phyloP scores from a whole-genome alignment of 2,888 invertebrate genomes.

The Xanthia icteritia region DNA sequence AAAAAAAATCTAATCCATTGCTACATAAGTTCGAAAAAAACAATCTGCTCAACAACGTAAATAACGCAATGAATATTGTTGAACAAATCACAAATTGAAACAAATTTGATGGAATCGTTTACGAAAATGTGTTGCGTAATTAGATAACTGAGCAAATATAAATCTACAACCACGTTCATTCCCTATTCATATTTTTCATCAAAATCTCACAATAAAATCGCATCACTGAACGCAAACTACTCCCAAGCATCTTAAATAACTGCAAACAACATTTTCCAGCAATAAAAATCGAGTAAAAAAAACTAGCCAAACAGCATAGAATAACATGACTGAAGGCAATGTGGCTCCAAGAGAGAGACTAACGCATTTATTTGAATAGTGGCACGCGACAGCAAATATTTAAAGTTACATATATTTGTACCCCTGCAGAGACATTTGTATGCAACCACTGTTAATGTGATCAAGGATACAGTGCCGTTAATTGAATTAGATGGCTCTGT shows the following conservation, averaged over 20 bases:
- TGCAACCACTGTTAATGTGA: conserved; percentile 77
- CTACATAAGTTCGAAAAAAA: too few relatives aligned
- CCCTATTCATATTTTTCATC: neutral
- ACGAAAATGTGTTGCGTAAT: too few relatives aligned
- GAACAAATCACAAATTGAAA: too few relatives aligned
- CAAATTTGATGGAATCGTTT: too few relatives aligned
- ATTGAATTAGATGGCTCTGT: conserved; percentile 64
- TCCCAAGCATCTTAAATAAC: conserved; percentile 3
- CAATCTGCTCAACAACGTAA: too few relatives aligned
- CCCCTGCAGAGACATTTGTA: conserved; percentile 69
- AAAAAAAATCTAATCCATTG: too few relatives aligned
- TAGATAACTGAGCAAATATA: neutral
- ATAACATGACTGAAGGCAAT: conserved; percentile 67
- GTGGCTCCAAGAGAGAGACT: conserved; percentile 75
- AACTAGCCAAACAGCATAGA: conserved; percentile 71
- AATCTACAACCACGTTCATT: neutral
- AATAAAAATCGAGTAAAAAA: conserved; percentile 66
- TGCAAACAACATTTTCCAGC: conserved; percentile 61
- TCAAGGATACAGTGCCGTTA: conserved; percentile 69
- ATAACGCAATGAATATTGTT: too few relatives aligned
- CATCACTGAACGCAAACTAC: conserved; percentile 18
- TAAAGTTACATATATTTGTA: conserved; percentile 79
- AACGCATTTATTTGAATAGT: conserved; percentile 83
- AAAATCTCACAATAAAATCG: neutral
- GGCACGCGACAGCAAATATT: conserved; percentile 83